Evolutionary conservation across 1,140 invertebrate species (phyloP).

Genomic region (Asbolus verrucosus): DNA sequence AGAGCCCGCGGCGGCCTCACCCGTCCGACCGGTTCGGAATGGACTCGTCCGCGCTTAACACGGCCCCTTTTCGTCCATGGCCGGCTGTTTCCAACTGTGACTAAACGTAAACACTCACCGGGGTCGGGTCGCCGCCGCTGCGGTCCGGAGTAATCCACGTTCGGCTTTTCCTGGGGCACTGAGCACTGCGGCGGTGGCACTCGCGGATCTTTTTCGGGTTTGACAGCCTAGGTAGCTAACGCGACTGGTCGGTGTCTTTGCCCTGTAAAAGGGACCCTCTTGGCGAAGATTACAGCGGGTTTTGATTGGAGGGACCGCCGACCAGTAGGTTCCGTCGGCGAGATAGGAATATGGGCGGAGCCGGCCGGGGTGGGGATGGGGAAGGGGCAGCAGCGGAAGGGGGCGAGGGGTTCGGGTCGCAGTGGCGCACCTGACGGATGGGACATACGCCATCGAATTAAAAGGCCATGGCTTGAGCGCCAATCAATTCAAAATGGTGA

Average conservation of each 20-base stretch:
- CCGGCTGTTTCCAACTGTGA: slow-evolving; percentile 50
- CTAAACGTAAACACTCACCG: slow-evolving; percentile 47
- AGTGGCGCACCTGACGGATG: slow-evolving; percentile 47
- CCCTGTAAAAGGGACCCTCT: slow-evolving; percentile 59
- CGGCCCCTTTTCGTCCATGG: slow-evolving; percentile 56
- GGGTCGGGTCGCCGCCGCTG: not conserved
- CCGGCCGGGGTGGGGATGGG: slow-evolving; percentile 37
- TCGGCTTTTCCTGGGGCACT: not conserved
- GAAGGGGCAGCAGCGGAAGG: slow-evolving; percentile 41
- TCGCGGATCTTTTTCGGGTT: slow-evolving; percentile 46
- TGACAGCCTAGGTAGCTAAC: slow-evolving; percentile 50
- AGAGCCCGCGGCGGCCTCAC: slow-evolving; percentile 50
- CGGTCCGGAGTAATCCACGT: slow-evolving; percentile 5
- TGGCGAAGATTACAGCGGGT: slow-evolving; percentile 48
- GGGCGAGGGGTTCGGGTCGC: slow-evolving; percentile 38
- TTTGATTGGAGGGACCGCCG: slow-evolving; percentile 53
- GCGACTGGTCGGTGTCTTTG: slow-evolving; percentile 58
- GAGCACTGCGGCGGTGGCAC: not conserved
- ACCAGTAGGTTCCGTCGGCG: slow-evolving; percentile 51
- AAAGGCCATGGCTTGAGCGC: not conserved
- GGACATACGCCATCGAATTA: slow-evolving; percentile 34
- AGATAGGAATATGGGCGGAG: slow-evolving; percentile 23
- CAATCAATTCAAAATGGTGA: slow-evolving; percentile 28
- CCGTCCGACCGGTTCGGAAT: slow-evolving; percentile 54
- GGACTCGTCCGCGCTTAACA: slow-evolving; percentile 57